Conservation (phyloP, 2,797 vertebrate genomes). For the Muscicapa striata region DNA sequence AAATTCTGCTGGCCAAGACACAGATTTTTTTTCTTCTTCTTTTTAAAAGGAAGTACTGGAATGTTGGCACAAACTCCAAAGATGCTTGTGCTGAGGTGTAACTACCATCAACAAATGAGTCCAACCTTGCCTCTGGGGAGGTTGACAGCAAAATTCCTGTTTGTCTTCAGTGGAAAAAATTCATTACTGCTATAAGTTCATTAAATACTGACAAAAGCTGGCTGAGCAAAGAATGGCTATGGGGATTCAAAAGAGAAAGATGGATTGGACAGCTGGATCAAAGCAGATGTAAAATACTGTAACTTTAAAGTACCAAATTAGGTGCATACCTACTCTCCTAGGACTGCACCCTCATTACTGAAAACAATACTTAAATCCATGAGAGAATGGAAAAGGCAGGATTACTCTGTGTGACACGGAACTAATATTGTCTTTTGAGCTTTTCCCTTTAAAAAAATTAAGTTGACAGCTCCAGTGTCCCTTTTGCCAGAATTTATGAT, state of each 20-base stretch:
- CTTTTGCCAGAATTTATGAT: constrained; percentile 65
- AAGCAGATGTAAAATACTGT: neutral
- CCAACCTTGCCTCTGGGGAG: neutral
- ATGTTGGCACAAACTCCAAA: neutral
- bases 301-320: neutral
- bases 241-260: neutral
- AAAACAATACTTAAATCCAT: constrained; percentile 23
- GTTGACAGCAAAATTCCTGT: neutral
- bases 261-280: neutral
- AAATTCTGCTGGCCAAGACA: neutral
- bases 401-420: constrained; percentile 21
- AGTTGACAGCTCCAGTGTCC: constrained; percentile 21
- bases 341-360: neutral
- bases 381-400: neutral
- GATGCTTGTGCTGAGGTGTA: neutral
- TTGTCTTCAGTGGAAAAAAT: neutral
- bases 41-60: neutral
- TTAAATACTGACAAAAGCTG: neutral
- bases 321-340: neutral
- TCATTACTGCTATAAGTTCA: neutral
- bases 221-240: neutral
- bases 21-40: neutral
- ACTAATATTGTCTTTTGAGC: constrained; percentile 52
- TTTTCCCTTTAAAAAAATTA: constrained; percentile 61
- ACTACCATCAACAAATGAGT: neutral